phyloP scores from a whole-genome alignment of 2,113 vertebrate genomes.

The Cinclus cinclus region DNA sequence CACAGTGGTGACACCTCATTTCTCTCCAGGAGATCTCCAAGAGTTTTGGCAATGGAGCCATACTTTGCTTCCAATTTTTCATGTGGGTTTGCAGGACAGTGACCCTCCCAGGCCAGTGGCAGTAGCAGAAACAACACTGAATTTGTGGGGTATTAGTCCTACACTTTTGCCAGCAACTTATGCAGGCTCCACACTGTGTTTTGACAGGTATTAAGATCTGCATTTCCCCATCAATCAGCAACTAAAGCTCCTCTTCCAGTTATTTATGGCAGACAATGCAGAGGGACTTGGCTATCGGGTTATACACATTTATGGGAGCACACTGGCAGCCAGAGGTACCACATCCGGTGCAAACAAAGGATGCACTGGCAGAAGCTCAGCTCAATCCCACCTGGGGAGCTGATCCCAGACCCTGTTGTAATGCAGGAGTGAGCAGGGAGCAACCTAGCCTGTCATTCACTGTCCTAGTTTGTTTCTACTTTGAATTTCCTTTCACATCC shows the following conservation, averaged over 20 bases:
- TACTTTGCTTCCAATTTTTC: background rate
- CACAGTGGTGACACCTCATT: background rate
- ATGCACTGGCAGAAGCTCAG: background rate
- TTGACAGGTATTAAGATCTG: background rate
- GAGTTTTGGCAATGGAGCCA: background rate
- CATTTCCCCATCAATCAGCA: background rate
- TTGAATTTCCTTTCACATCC: background rate
- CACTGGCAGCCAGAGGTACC: background rate
- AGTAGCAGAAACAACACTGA: background rate
- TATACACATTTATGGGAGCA: background rate
- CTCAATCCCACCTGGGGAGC: background rate
- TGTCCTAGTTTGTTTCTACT: background rate
- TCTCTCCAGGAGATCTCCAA: background rate
- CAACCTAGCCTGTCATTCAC: background rate
- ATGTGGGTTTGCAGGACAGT: background rate
- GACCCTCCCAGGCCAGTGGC: background rate
- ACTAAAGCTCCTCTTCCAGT: background rate
- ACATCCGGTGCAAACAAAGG: background rate
- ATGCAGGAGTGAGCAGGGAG: background rate
- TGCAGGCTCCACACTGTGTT: background rate
- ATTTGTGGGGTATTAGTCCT: background rate
- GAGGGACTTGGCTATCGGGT: background rate
- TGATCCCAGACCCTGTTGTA: background rate
- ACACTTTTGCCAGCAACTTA: background rate
- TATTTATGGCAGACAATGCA: background rate